Conservation (phyloP, 2,888 invertebrate species). For the Luffia ferchaultella region DNA sequence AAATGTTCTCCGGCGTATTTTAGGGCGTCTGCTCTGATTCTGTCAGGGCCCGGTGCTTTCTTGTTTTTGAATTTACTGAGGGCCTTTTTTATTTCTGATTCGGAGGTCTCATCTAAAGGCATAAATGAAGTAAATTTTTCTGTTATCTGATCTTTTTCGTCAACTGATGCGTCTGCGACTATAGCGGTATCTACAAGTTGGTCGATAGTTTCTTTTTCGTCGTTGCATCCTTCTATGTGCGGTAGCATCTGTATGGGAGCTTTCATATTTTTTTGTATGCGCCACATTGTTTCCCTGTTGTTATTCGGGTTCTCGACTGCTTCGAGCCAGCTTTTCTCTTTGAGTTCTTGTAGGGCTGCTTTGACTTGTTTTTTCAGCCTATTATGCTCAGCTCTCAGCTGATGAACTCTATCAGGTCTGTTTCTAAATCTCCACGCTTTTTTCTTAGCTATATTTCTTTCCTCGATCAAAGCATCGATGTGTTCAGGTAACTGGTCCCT, state of each 20-base stretch:
- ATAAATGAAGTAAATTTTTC: conserved; percentile 4
- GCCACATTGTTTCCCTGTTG: conserved; percentile 6
- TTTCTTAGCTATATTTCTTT: conserved; percentile 3
- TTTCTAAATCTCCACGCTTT: conserved; percentile 1
- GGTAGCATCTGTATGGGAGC: conserved; percentile 2
- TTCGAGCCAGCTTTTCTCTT: conserved; percentile 2
- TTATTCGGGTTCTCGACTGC: conserved; percentile 3
- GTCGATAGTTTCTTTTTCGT: conserved; percentile 6
- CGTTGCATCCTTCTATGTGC: conserved; percentile 3
- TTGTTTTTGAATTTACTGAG: conserved; percentile 9
- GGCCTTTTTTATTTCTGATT: conserved; percentile 4
- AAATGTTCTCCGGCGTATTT: conserved; percentile 11
- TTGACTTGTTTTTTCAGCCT: conserved; percentile 1
- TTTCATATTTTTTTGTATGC: conserved; percentile 3
- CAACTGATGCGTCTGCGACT: conserved; percentile 2
- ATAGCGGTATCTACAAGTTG: conserved; percentile 6
- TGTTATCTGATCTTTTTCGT: background rate
- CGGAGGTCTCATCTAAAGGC: conserved; percentile 7
- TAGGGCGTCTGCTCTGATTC: conserved; percentile 9
- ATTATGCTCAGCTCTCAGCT: background rate
- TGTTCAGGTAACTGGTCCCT: conserved; percentile 1
- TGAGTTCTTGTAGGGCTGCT: background rate
- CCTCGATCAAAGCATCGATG: conserved; percentile 1
- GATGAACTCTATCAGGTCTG: conserved; percentile 3
- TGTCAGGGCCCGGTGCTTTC: conserved; percentile 10